Conservation (phyloP, 2,113 vertebrate species). For the Rhinichthys klamathensis region DNA sequence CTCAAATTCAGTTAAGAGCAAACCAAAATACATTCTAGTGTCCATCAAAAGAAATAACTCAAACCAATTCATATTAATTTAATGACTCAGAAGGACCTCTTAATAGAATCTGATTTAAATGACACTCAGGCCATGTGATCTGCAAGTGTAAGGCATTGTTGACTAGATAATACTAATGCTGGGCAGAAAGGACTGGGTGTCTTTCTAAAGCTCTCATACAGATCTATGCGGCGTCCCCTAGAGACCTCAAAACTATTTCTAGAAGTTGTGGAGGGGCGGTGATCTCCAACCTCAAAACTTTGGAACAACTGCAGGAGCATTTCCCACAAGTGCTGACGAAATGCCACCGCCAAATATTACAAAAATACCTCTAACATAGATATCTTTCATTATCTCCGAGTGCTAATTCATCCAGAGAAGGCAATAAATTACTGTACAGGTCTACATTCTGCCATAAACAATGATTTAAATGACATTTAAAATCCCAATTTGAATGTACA, state of each 20-base stretch:
- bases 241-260: neutral
- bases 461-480: slow-evolving; percentile 22
- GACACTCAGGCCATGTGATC: slow-evolving; percentile 7
- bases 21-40: slow-evolving; percentile 24
- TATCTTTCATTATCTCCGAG: slow-evolving; percentile 5
- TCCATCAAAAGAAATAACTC: slow-evolving; percentile 11
- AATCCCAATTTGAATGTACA: slow-evolving; percentile 17
- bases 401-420: slow-evolving; percentile 15
- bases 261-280: neutral
- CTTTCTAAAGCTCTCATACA: slow-evolving; percentile 6
- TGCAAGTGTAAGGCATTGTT: slow-evolving; percentile 27
- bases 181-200: neutral
- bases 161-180: neutral
- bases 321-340: neutral
- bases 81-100: neutral
- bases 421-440: slow-evolving; percentile 40
- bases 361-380: slow-evolving; percentile 31
- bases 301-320: slow-evolving; percentile 12
- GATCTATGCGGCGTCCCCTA: neutral
- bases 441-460: slow-evolving; percentile 14
- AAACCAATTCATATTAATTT: neutral
- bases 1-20: slow-evolving; percentile 26
- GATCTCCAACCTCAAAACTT: neutral
- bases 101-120: neutral
- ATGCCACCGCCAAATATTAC: slow-evolving; percentile 5